A percentile compares a stretch with the other conserved stretches of the same genome.
These are phyloP conservation scores for Pempheris klunzingeri DNA, from an alignment of 2,797 vertebrate genomes.

Conservation along the genomic window DNA sequence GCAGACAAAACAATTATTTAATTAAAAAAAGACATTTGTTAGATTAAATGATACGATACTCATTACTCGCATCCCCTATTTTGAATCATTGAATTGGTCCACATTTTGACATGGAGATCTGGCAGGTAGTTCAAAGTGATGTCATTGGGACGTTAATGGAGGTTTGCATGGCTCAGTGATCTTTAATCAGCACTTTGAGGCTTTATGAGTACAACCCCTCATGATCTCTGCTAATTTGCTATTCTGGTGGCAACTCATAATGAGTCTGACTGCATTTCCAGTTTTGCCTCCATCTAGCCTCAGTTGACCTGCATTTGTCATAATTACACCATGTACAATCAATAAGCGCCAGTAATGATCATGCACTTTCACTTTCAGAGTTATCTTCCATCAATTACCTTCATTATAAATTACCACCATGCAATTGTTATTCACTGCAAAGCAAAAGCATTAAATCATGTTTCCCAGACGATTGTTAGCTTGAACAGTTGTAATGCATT, in stretches of 20 bases:
- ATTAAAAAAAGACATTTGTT: conserved; percentile 1
- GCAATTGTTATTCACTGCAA: conserved; percentile 29
- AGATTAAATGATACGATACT: not conserved
- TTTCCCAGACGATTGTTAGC: conserved; percentile 33
- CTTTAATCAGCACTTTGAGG: conserved; percentile 23
- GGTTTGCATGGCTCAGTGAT: conserved; percentile 9
- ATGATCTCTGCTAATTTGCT: conserved; percentile 25
- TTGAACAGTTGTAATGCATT: conserved; percentile 29
- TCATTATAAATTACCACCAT: conserved; percentile 13
- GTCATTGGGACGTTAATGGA: conserved; percentile 1
- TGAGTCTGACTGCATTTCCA: conserved; percentile 14
- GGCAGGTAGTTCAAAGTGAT: not conserved
- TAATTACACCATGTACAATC: conserved; percentile 50
- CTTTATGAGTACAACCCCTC: conserved; percentile 23
- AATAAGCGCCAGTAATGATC: conserved; percentile 47
- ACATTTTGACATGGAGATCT: not conserved
- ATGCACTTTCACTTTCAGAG: conserved; percentile 11
- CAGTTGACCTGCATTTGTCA: conserved; percentile 56
- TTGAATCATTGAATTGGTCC: not conserved
- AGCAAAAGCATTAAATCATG: conserved; percentile 35
- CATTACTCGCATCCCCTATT: not conserved
- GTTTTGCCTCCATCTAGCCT: conserved; percentile 19
- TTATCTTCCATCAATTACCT: conserved; percentile 34
- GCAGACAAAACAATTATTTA: not conserved
- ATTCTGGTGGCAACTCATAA: conserved; percentile 18